Base-by-base conservation (phyloP, 1,140 invertebrate genomes). In the Bombus confusus region DNA sequence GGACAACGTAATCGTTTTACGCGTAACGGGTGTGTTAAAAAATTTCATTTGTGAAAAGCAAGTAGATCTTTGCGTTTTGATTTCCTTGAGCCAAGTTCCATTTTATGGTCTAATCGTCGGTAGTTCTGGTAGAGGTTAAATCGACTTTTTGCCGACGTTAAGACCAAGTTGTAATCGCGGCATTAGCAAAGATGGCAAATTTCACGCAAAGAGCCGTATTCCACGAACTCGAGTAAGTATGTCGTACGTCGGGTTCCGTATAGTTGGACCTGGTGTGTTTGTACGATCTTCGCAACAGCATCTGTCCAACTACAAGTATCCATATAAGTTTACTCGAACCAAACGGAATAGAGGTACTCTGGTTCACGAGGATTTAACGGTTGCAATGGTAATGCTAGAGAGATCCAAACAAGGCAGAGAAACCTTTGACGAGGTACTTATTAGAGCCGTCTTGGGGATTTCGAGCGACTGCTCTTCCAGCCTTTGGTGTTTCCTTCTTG, bases 391-490 rank as follows among this genome's bases (percentile, higher is more conserved):
- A 79, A 79, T 41, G 31, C 43, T n/a, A 12, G 28, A 57, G 78
- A 74, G 77, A 64, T 80, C 57, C 78, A 74, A 73, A 85, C 77
- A 74, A 74, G 83, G 77, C 37, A 13, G 77, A 80, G 78, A 74
- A 80, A 85, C 69, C 78, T 84, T 69, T 79, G 75, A 52, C 69
- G 28, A 59, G 31, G 68, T 31, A 64, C 34, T 41, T 41, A 66
- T 80, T 80, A 80, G 57, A 31, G 25, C 57, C 10, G 37, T 71
- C 69, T 68, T 39, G 39, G 59, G 52, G 25, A 84, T 84, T 72
- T 84, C 39, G 13, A 47, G 15, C 22, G 39, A 43, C 15, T 79
- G 69, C 59, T 66, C 52, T 41, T 80, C 43, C 15, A 73, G 31
- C 37, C 25, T 78, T 83, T 78, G 47, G 47, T 52, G n/a, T 78